phyloP scores from a whole-genome alignment of 2,113 vertebrate genomes.

The Felis chaus region DNA sequence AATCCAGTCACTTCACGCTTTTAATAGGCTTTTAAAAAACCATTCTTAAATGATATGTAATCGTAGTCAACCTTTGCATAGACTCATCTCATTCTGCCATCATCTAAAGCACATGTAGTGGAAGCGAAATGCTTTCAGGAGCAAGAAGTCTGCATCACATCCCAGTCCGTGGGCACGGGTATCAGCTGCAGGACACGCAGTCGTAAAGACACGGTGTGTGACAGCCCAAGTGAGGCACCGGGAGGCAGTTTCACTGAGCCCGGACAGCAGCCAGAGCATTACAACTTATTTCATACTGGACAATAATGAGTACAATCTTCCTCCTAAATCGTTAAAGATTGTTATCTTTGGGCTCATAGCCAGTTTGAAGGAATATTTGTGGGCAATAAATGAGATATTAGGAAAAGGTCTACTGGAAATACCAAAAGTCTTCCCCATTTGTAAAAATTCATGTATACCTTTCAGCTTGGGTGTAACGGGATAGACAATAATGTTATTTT shows the following conservation, averaged over 20 bases:
- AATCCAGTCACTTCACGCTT: constrained; percentile 31
- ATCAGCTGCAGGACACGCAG: background rate
- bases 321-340: background rate
- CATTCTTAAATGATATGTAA: background rate
- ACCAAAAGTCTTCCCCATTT: background rate
- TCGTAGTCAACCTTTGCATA: background rate
- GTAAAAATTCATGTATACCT: background rate
- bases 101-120: background rate
- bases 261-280: background rate
- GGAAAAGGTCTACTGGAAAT: background rate
- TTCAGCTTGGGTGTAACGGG: background rate
- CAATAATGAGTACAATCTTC: background rate
- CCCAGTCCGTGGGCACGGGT: background rate
- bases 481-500: background rate
- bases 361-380: background rate
- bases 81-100: background rate
- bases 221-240: background rate
- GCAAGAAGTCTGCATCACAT: background rate
- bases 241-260: background rate
- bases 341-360: background rate
- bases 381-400: background rate
- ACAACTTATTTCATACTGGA: background rate
- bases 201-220: background rate
- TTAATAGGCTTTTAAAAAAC: background rate
- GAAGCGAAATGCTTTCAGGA: background rate